These are phyloP conservation scores for Caenorhabditis parvicauda DNA, from an alignment of 2,888 invertebrate genomes.

Conservation along the genomic window DNA sequence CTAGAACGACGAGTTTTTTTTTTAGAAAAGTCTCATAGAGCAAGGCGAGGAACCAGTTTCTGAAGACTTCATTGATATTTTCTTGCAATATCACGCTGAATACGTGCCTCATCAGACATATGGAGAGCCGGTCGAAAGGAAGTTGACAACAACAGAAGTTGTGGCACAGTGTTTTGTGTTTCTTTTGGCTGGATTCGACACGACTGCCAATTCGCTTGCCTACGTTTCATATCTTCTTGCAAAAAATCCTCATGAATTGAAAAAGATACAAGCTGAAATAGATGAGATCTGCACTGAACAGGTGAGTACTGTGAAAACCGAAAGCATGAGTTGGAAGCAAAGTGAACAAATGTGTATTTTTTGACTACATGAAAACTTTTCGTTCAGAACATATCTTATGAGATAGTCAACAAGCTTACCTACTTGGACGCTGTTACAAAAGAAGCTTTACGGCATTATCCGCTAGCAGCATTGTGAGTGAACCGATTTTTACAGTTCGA, in stretches of 20 bases:
- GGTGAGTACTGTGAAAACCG: constrained; percentile 62
- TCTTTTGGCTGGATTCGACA: constrained; percentile 63
- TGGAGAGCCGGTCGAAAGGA: constrained; percentile 37
- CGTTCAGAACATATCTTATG: constrained; percentile 36
- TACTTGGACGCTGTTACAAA: constrained; percentile 52
- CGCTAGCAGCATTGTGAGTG: constrained; percentile 51
- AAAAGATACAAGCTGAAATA: constrained; percentile 39
- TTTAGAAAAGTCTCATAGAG: not conserved
- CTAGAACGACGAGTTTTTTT: not conserved
- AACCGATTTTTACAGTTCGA: constrained; percentile 1
- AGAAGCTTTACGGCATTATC: constrained; percentile 49
- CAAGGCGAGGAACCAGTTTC: too few relatives aligned
- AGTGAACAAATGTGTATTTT: constrained; percentile 44
- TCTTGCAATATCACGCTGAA: constrained; percentile 44
- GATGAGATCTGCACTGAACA: constrained; percentile 64
- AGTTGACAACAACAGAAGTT: constrained; percentile 46
- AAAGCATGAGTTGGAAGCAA: constrained; percentile 23
- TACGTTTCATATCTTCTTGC: constrained; percentile 66
- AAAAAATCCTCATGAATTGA: constrained; percentile 51
- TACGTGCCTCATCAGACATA: too few relatives aligned
- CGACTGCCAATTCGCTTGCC: constrained; percentile 66
- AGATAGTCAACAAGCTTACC: constrained; percentile 38
- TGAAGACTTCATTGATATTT: constrained; percentile 59
- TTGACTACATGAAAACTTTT: constrained; percentile 2
- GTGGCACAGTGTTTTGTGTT: constrained; percentile 47